Evolutionary conservation across 2,113 vertebrate species (phyloP), one percentile per base, ranked within the genome.

Genomic region (Melanostigma gelatinosum): DNA sequence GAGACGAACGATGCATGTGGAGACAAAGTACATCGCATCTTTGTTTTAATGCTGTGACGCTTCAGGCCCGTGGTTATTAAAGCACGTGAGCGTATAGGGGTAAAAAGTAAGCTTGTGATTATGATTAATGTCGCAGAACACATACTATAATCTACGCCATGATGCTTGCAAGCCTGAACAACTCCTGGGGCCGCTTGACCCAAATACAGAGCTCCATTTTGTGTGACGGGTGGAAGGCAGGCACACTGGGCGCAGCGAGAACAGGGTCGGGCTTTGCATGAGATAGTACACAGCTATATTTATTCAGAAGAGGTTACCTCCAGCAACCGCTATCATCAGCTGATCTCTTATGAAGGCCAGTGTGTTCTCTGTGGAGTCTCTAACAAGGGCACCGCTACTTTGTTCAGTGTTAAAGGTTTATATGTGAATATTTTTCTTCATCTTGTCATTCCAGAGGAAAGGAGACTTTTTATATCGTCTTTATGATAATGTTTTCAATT

Each of bases 141-240:
- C 32, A 29, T 40, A 75, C 18, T 74, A 16, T 73, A 63, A 87
- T 79, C 58, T 34, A 85, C 55, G 48, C 65, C 48, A 71, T 44
- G 71, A 89, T 85, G 72, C 65, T 81, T 81, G 44, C 73, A 64
- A 24, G 73, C 62, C 67, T 38, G 70, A 84, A 79, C 72, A 63
- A 83, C 92, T 91, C 91, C 84, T 86, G 92, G 81, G 87, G 90
- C 87, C 84, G 82, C 85, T 83, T 92, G 92, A 94, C 93, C 94
- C 87, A 94, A 85, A 92, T 94, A 86, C 75, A 24, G 75, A 87
- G 73, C 85, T 90, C 79, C 84, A 89, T 78, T 92, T 87, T 70
- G 68, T 83, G 72, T 86, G 88, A 87, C 36, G 85, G 92, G 89
- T 91, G 85, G 82, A 86, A 88, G 77, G 84, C 87, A 82, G 82